Evolutionary conservation across 2,797 vertebrate genomes (phyloP).

Genomic region (Uromys caudimaculatus): DNA sequence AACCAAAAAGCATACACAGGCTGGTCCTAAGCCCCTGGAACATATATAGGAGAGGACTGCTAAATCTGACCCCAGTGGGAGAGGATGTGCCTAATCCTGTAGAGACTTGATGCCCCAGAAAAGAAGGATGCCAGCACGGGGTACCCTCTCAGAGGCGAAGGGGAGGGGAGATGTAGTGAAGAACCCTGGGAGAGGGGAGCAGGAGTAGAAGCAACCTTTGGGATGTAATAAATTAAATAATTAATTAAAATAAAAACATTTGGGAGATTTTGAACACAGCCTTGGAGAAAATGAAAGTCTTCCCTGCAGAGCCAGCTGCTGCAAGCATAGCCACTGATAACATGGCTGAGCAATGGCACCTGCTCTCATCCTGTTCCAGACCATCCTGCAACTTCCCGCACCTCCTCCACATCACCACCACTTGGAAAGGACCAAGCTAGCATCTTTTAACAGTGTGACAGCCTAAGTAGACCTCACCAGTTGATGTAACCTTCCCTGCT

Average conservation of each 20-base stretch:
- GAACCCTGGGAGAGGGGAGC: not conserved
- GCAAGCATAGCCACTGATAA: not conserved
- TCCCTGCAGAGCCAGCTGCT: not conserved
- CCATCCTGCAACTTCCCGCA: not conserved
- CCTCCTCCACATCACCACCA: not conserved
- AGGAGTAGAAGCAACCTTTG: not conserved
- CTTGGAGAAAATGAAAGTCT: not conserved
- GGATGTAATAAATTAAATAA: not conserved
- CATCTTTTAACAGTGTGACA: not conserved
- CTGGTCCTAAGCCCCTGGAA: not conserved
- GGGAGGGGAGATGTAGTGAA: not conserved
- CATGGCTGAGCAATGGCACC: not conserved
- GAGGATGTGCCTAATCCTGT: not conserved
- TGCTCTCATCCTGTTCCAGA: not conserved
- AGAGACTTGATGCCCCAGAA: too few relatives aligned
- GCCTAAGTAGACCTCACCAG: not conserved
- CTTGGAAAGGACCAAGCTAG: not conserved
- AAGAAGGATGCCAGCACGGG: accelerated
- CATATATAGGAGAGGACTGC: not conserved
- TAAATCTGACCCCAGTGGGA: not conserved
- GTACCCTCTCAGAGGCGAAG: not conserved
- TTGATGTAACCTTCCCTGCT: not conserved
- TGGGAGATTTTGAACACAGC: not conserved
- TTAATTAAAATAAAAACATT: not conserved
- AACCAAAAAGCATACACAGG: not conserved